Base-by-base conservation (phyloP, 2,888 invertebrate species). In the Protonemura montana region DNA sequence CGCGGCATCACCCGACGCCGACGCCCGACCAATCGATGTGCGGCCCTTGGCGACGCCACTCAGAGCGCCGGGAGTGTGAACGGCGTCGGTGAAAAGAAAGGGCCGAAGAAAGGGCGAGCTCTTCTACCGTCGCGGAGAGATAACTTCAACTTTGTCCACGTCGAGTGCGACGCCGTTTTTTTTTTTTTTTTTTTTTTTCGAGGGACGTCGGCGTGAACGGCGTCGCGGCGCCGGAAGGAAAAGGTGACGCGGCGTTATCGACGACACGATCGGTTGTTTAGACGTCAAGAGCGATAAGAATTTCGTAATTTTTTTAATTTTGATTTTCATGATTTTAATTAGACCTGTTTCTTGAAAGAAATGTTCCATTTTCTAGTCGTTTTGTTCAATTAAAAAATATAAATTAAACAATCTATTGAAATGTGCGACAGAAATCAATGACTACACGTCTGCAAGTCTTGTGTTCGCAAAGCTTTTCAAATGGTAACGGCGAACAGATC, bases 1-100 rank as follows among this genome's bases (percentile, higher is more conserved):
- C 41, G 83, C 7, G 41, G 59, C 83, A 77, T 42, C 28, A 80
- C 80, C n/a, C n/a, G n/a, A 41, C 41, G 41, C 41, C 13, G 59
- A 6, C 59, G 59, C 7, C 21, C 87, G 85, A 42, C 76, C 78
- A 86, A 83, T 80, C 85, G 86, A 87, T 86, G 87, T 84, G 87
- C 85, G 86, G 26, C 25, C 42, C 10, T 35, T 35, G 35, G 35
- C 3, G 35, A 10, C 35, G 35, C 35, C 35, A 35, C 35, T 35
- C 35, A 35, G n/a, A n/a, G n/a, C n/a, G 35, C 35, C 35, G 35
- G n/a, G n/a, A n/a, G 35, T 35, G 35, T 35, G 35, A 35, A 35
- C 3, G 10, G 35, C 35, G 35, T 35, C 35, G 35, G 35, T 35
- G 35, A 10, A 35, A 35, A 35, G 35, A 35, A 35, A 35, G 35